Evolutionary conservation across 1,140 invertebrate species (phyloP).

Genomic region (Calephelis nemesis): DNA sequence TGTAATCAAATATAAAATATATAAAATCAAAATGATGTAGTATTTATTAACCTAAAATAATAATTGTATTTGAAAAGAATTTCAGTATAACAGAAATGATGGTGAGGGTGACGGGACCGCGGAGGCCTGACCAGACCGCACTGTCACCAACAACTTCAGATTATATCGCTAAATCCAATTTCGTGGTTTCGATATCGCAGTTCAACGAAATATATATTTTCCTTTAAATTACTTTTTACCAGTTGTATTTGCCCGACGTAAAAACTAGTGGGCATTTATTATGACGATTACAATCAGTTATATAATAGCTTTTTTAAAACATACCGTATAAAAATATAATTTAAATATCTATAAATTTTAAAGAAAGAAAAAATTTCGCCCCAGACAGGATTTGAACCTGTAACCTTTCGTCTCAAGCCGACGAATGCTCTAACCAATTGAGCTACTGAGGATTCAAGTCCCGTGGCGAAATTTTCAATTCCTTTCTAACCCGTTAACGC

Average conservation of each 20-base stretch:
- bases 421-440: no score
- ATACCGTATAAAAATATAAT: no score
- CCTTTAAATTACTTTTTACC: constrained; percentile 25
- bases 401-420: no score
- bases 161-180: constrained; percentile 77
- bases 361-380: no score
- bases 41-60: neutral
- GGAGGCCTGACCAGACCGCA: constrained; percentile 39
- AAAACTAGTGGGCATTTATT: neutral
- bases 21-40: no score
- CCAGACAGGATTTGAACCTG: no score
- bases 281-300: neutral
- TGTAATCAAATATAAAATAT: no score
- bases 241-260: neutral
- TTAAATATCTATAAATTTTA: no score
- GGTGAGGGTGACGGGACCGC: constrained; percentile 27
- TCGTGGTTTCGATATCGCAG: constrained; percentile 73
- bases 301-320: no score
- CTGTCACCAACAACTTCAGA: constrained; percentile 70
- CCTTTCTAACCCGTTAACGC: no score
- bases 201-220: constrained; percentile 66
- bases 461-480: no score
- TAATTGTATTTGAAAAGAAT: neutral
- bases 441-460: no score
- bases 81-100: constrained; percentile 6